phyloP scores from a whole-genome alignment of 2,113 vertebrate species.

The Takifugu flavidus region DNA sequence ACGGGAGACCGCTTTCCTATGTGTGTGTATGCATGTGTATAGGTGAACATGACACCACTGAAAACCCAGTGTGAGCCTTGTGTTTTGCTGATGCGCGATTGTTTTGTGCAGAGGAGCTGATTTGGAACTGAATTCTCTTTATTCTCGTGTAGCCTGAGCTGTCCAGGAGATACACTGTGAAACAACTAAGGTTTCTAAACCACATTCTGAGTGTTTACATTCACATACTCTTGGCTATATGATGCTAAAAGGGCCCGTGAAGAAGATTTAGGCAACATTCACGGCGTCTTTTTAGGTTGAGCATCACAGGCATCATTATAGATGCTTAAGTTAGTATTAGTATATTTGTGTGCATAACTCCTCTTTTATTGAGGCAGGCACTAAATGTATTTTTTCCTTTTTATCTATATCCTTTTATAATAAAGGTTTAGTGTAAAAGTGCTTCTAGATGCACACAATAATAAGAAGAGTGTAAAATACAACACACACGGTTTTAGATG shows the following conservation, averaged over 20 bases:
- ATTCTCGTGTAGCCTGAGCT: conserved; percentile 32
- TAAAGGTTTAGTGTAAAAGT: neutral
- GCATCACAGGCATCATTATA: too few relatives aligned
- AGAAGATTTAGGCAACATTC: neutral
- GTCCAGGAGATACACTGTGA: conserved; percentile 33
- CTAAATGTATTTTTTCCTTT: neutral
- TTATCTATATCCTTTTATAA: conserved; percentile 1
- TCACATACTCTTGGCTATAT: conserved; percentile 8
- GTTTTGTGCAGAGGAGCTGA: conserved; percentile 60
- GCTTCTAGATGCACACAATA: too few relatives aligned
- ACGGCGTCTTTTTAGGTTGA: too few relatives aligned
- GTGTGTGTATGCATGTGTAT: conserved; percentile 14
- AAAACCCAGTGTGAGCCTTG: conserved; percentile 39
- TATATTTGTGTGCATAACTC: too few relatives aligned
- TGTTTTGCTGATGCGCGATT: conserved; percentile 47
- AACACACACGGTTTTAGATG: too few relatives aligned
- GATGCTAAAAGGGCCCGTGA: conserved; percentile 1
- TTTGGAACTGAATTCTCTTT: conserved; percentile 50
- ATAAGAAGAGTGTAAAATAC: too few relatives aligned
- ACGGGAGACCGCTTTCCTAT: conserved; percentile 51
- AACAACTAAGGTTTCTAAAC: conserved; percentile 44
- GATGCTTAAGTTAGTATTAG: too few relatives aligned
- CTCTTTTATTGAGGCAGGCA: too few relatives aligned
- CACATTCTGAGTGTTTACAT: conserved; percentile 23
- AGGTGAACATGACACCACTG: conserved; percentile 58